Evolutionary conservation across 1,140 invertebrate genomes (phyloP), one percentile per base, ranked within the genome.

Genomic region (Drosophila tropicalis): DNA sequence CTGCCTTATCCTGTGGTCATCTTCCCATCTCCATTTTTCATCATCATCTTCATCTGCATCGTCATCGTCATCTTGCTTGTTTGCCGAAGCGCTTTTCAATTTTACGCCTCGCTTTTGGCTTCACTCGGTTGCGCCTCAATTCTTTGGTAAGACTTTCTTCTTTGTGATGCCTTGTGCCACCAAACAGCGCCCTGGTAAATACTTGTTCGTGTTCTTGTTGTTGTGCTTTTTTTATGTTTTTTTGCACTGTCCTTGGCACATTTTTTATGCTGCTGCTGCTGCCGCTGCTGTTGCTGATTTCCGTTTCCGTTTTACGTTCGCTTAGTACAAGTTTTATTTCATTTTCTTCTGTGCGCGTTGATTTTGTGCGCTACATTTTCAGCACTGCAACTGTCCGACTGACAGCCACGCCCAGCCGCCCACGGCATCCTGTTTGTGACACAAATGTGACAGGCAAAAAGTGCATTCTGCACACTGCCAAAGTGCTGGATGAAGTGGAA

Each of bases 391-490:
- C 77, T 72, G 58, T 68, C 76, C 65, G 61, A 63, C 67, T 79
- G 69, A 60, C 76, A 71, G 47, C 60, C 62, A 47, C 56, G 62
- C 73, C 65, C 64, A 54, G 22, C 54, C 64, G 66, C 82, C 76
- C 61, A 51, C 63, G 77, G 81, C 81, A 67, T 90, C 87, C 87
- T 90, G 86, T 90, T 90, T 87, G 87, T 65, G 87, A 90, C 87
- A 90, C 87, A 90, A 90, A 90, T 90, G 87, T 90, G 87, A 90
- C 87, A 90, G 82, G 80, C 87, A 86, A 90, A 90, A 90, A 90
- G 82, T 90, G 87, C 81, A 73, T 81, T 67, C 68, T 70, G 70
- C 80, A 12, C 15, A 10, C 34, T 36, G 67, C 70, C 84, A 83
- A 89, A 87, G 80, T 89, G 44, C 44, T 51, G 80, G 80, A 89